Evolutionary conservation across 2,888 invertebrate genomes (phyloP), one percentile per base, ranked within the genome.

Genomic region (Lysandra coridon): DNA sequence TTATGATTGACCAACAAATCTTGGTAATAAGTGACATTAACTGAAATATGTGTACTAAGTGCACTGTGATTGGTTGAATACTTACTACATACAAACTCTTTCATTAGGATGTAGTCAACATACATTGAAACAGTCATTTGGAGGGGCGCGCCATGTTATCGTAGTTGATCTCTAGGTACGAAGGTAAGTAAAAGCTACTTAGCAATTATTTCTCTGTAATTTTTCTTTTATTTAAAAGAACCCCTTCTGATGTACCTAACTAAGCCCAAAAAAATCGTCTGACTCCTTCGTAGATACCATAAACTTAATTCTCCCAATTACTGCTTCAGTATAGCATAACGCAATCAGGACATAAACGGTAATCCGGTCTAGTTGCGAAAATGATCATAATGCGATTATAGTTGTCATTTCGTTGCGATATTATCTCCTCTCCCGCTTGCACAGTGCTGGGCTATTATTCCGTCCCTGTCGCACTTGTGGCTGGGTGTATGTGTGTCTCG

Each of bases 351-450:
- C 83, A 84, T 84, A 84, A 83, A 85, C 83, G 84, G 81, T 84
- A 85, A 88, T 88, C 86, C 85, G 87, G 89, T 91, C 90, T 91
- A 89, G 92, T 92, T 92, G 90, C 87, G 85, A 87, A 86, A 89
- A 90, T 87, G 86, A 88, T 87, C 87, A 85, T 87, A 85, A 87
- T 87, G 85, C 82, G 83, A 88, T 88, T 86, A 87, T 87, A 85
- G 84, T 80, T 83, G 83, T 82, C 81, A 79, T 87, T 85, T 82
- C 83, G 83, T 81, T 81, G 80, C 83, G 82, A 83, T 82, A 84
- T 85, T 84, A 49, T 75, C 23, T 23, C 44, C 49, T 2, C 14
- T 75, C 75, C 49, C 49, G 49, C 75, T 75, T 49, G 30, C 75
- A 75, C 75, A 10, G 4, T 1, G 69, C 33, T 30, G 69, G 33